Evolutionary conservation across 2,113 vertebrate species (phyloP).

Genomic region (Neomonachus schauinslandi): DNA sequence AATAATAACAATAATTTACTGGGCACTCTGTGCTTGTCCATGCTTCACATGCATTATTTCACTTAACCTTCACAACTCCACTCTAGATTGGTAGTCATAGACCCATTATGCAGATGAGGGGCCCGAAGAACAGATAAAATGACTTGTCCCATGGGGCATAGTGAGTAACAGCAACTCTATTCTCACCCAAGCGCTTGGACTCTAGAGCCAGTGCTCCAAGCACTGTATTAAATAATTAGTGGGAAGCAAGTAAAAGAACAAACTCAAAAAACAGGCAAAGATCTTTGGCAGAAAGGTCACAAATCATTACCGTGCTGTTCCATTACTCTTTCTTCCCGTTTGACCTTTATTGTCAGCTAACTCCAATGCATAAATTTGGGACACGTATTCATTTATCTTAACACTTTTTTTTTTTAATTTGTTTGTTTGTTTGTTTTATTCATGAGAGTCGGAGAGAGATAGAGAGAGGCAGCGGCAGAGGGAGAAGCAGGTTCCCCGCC

Average conservation of each 20-base stretch:
- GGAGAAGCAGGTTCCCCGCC: too few relatives aligned
- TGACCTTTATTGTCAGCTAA: slow-evolving; percentile 63
- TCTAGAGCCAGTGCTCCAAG: not conserved
- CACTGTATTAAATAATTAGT: slow-evolving; percentile 30
- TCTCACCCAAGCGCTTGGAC: not conserved
- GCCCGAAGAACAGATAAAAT: not conserved
- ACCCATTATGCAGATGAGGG: not conserved
- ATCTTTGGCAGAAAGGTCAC: slow-evolving; percentile 53
- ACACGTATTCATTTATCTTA: slow-evolving; percentile 65
- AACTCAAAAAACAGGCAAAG: slow-evolving; percentile 32
- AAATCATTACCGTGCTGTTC: slow-evolving; percentile 34
- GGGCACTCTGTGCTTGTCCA: not conserved
- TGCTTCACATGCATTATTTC: not conserved
- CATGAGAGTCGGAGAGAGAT: too few relatives aligned
- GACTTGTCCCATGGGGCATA: not conserved
- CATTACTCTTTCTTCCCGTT: slow-evolving; percentile 45
- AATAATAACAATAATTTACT: not conserved
- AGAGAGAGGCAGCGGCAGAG: too few relatives aligned
- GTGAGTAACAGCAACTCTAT: not conserved
- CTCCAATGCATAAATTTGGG: slow-evolving; percentile 33
- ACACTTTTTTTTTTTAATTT: not conserved
- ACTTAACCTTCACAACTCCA: not conserved
- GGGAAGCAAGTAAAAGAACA: slow-evolving; percentile 53
- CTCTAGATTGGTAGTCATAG: not conserved
- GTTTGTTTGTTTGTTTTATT: too few relatives aligned